Percentiles rank a stretch among this genome's conserved stretches.
Evolutionary conservation across 2,888 invertebrate genomes (phyloP).

Genomic region (Drosophila atripex): DNA sequence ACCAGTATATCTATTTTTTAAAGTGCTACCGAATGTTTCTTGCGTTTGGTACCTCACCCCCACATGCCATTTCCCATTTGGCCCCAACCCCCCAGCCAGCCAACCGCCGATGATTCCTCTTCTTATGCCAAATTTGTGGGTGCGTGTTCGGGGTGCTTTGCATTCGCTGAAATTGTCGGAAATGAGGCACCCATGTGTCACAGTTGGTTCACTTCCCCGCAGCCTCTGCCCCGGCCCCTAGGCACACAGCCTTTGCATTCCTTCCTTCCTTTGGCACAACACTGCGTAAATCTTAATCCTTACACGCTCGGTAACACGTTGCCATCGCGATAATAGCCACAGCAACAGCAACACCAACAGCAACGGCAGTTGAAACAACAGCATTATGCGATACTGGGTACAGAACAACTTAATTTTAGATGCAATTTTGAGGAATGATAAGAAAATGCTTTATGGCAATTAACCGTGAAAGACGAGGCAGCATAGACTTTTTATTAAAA

Average conservation of each 20-base stretch:
- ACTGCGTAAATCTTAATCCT: conserved; percentile 74
- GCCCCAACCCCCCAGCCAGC: conserved; percentile 2
- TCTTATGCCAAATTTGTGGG: conserved; percentile 58
- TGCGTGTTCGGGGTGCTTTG: conserved; percentile 43
- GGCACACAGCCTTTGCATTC: conserved; percentile 8
- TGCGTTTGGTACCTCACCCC: conserved; percentile 33
- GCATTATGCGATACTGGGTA: conserved; percentile 25
- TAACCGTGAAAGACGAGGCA: conserved; percentile 14
- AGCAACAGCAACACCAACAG: conserved; percentile 16
- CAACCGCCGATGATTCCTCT: conserved; percentile 19
- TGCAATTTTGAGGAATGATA: conserved; percentile 36
- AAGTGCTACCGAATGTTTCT: conserved; percentile 1
- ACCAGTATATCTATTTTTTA: not conserved
- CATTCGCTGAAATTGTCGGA: conserved; percentile 59
- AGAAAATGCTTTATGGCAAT: conserved; percentile 19
- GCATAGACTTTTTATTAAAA: conserved; percentile 1
- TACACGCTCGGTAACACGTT: conserved; percentile 68
- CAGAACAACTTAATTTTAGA: conserved; percentile 41
- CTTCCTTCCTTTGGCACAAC: conserved; percentile 50
- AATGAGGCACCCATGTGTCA: conserved; percentile 69
- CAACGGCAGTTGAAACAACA: conserved; percentile 36
- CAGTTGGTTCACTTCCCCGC: conserved; percentile 39
- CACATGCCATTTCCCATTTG: not conserved
- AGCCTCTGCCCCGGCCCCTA: conserved; percentile 3
- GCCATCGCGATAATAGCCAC: conserved; percentile 59